Evolutionary conservation across 2,113 vertebrate species (phyloP).

Genomic region (Cervus canadensis): DNA sequence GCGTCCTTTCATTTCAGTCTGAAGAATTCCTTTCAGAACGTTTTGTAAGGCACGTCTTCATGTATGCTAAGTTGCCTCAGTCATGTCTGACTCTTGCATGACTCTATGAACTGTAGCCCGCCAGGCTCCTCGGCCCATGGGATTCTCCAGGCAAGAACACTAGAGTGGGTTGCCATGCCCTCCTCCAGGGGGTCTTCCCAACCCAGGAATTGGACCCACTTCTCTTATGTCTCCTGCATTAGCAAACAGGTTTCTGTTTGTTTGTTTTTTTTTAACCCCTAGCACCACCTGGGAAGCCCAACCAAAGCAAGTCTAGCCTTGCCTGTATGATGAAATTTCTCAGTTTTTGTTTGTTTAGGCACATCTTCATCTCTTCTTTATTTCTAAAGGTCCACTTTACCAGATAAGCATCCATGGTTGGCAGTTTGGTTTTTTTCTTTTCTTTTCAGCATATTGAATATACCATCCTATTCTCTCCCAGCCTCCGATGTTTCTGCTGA

Average conservation of each 20-base stretch:
- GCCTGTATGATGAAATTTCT: background rate
- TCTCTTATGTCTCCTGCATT: background rate
- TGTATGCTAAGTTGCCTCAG: background rate
- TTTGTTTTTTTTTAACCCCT: background rate
- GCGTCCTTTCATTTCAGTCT: background rate
- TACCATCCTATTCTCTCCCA: background rate
- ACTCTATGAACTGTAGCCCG: accelerated
- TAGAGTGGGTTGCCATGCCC: background rate
- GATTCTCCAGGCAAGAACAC: background rate
- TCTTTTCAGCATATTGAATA: background rate
- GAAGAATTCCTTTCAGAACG: background rate
- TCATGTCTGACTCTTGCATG: background rate
- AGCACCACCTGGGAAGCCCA: background rate
- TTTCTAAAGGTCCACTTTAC: background rate
- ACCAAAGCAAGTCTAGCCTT: background rate
- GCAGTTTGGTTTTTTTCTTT: background rate
- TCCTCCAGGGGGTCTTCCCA: background rate
- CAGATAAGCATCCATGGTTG: background rate
- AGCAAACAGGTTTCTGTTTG: background rate
- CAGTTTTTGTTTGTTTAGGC: background rate
- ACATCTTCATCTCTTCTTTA: background rate
- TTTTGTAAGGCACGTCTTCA: background rate
- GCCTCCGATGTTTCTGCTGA: background rate
- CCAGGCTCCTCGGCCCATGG: background rate
- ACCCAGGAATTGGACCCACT: background rate